These are phyloP conservation scores for Caretta caretta DNA, from an alignment of 2,113 vertebrate genomes.

Conservation along the genomic window DNA sequence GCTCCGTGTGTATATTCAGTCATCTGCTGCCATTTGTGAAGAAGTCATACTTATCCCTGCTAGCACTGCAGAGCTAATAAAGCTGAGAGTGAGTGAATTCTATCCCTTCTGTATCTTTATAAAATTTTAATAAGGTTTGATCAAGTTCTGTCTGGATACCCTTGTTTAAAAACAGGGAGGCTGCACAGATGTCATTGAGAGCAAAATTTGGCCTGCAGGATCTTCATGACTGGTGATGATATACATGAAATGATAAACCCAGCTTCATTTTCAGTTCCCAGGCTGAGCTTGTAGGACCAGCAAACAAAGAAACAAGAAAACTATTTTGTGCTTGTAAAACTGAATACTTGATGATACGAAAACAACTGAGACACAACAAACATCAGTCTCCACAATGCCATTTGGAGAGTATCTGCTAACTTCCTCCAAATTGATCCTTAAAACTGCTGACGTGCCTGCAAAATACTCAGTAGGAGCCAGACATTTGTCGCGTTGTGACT, in stretches of 20 bases:
- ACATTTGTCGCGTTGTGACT: not conserved
- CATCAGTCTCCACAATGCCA: not conserved
- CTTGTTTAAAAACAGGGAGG: not conserved
- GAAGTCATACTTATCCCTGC: fast-evolving
- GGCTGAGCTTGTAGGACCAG: not conserved
- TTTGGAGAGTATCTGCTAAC: fast-evolving
- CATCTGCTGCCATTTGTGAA: fast-evolving
- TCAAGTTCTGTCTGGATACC: not conserved
- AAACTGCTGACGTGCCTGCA: not conserved
- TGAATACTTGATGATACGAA: not conserved
- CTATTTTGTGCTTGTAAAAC: not conserved
- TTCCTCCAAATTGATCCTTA: not conserved
- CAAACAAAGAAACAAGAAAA: not conserved
- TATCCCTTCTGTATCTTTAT: not conserved
- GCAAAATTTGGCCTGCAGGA: not conserved
- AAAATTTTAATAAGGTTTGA: not conserved
- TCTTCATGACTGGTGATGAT: not conserved
- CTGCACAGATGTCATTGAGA: not conserved
- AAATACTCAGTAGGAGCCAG: not conserved
- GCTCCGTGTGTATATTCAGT: fast-evolving
- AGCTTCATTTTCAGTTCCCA: not conserved
- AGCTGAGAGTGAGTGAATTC: not conserved
- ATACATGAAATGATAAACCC: not conserved
- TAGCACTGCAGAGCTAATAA: not conserved
- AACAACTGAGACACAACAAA: not conserved